Percentiles rank a stretch among this genome's conserved stretches.
Evolutionary conservation across 1,140 invertebrate species (phyloP).

Genomic region (Drosophila erecta): DNA sequence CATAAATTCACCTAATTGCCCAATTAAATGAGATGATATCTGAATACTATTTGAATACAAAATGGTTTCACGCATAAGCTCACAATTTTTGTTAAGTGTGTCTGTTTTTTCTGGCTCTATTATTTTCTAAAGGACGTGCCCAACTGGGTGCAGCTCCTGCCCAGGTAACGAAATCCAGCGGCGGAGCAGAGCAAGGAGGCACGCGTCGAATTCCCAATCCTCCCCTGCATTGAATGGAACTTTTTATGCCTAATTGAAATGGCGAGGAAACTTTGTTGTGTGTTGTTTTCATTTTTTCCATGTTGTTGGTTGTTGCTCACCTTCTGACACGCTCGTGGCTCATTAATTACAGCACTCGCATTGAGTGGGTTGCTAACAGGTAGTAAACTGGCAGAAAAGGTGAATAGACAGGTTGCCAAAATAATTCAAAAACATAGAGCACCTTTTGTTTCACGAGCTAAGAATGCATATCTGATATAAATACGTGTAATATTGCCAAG

Average conservation of each 20-base stretch:
- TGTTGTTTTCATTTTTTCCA: conserved; percentile 28
- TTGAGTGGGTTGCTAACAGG: conserved; percentile 72
- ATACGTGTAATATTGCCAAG: no score
- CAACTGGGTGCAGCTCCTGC: conserved; percentile 68
- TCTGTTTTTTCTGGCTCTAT: conserved; percentile 14
- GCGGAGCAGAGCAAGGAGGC: conserved; percentile 30
- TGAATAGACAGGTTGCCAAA: background rate
- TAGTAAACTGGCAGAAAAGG: conserved; percentile 42
- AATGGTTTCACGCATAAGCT: no score
- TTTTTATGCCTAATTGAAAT: conserved; percentile 80
- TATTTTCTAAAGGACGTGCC: conserved; percentile 75
- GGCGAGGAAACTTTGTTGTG: conserved; percentile 61
- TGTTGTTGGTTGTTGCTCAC: conserved; percentile 50
- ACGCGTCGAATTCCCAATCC: conserved; percentile 66
- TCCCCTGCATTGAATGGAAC: conserved; percentile 50
- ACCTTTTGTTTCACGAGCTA: no score
- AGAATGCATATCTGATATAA: background rate
- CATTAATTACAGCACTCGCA: conserved; percentile 75
- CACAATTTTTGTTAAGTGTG: conserved; percentile 10
- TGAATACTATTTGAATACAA: background rate
- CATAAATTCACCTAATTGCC: no score
- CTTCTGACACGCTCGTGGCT: conserved; percentile 75
- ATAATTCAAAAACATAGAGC: background rate
- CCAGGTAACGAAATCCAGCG: conserved; percentile 37
- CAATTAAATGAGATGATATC: no score